phyloP scores from a whole-genome alignment of 2,888 invertebrate genomes.

The Dasysyrphus tricinctus region DNA sequence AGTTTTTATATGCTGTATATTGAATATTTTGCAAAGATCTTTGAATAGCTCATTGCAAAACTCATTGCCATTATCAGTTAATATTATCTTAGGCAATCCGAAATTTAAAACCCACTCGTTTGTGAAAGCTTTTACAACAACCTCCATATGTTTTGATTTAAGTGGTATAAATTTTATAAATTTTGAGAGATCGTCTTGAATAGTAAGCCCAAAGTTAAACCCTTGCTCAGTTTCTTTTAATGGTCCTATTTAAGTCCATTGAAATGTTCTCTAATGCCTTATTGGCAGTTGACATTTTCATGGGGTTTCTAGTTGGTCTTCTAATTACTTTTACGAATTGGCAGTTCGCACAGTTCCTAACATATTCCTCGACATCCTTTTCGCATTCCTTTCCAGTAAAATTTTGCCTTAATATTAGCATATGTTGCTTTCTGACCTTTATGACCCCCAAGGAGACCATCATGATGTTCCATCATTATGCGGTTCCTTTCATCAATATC shows the following conservation, averaged over 20 bases:
- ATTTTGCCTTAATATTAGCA: too few species aligned
- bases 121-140: background rate
- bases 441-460: conserved; percentile 24
- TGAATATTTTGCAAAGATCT: conserved; percentile 15
- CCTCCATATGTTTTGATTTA: too few species aligned
- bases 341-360: background rate
- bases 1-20: conserved; percentile 1
- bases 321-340: too few species aligned
- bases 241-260: too few species aligned
- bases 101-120: conserved; percentile 26
- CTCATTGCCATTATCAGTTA: conserved; percentile 13
- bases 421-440: too few species aligned
- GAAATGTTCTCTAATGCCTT: too few species aligned
- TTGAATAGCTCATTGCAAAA: conserved; percentile 17
- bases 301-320: too few species aligned
- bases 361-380: too few species aligned
- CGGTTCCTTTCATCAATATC: conserved; percentile 35
- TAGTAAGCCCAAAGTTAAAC: conserved; percentile 28
- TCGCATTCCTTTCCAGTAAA: too few species aligned
- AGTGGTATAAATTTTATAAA: too few species aligned
- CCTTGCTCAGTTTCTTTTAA: conserved; percentile 15
- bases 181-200: conserved; percentile 13
- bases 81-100: conserved; percentile 5
- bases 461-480: conserved; percentile 51
- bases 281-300: too few species aligned